Evolutionary conservation across 2,113 vertebrate species (phyloP).

Genomic region (Sphaerodactylus townsendi): DNA sequence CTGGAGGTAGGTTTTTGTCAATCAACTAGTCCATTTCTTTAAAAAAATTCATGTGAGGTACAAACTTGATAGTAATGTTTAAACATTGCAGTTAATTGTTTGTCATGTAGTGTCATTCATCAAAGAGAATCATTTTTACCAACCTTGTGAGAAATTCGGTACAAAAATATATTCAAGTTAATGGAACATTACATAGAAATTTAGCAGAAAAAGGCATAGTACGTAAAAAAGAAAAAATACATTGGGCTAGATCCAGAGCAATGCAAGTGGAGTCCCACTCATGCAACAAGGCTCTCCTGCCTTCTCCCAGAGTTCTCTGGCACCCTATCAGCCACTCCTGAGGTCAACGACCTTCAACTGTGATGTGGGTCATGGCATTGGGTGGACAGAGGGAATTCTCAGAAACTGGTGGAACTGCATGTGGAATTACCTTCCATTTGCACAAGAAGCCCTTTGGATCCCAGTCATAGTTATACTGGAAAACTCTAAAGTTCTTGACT

Average conservation of each 20-base stretch:
- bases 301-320: too few species aligned
- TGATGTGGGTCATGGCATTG: too few species aligned
- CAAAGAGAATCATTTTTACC: constrained; percentile 83
- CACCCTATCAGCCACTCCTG: too few species aligned
- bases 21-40: constrained; percentile 84
- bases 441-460: too few species aligned
- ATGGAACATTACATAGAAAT: constrained; percentile 84
- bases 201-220: constrained; percentile 81
- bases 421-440: too few species aligned
- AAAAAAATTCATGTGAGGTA: constrained; percentile 86
- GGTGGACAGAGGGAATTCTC: too few species aligned
- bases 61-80: constrained; percentile 84
- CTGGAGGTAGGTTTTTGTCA: constrained; percentile 95
- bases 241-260: too few species aligned
- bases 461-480: constrained; percentile 73
- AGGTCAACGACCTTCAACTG: too few species aligned
- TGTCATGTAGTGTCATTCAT: constrained; percentile 80
- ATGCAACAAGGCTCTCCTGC: too few species aligned
- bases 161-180: constrained; percentile 95
- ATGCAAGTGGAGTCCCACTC: too few species aligned
- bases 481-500: constrained; percentile 78
- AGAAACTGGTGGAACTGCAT: too few species aligned
- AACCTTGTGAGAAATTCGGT: constrained; percentile 85
- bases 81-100: constrained; percentile 78
- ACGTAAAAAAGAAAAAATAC: constrained; percentile 75